phyloP scores from a whole-genome alignment of 1,140 invertebrate genomes.

The Drusus annulatus region DNA sequence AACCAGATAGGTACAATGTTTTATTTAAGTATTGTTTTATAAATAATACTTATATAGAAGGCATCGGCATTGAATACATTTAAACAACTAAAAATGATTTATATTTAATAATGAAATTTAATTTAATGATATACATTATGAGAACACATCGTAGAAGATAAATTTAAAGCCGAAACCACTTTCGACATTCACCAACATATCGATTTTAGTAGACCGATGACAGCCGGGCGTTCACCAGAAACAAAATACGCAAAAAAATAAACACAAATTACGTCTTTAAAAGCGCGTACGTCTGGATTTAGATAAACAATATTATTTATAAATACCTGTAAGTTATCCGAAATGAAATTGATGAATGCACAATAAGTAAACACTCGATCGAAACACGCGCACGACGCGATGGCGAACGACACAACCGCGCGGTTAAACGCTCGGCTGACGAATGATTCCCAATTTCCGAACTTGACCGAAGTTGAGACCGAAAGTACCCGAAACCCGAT shows the following conservation, averaged over 20 bases:
- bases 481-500: background rate
- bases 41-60: background rate
- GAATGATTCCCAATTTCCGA: slow-evolving; percentile 25
- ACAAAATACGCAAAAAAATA: slow-evolving; percentile 19
- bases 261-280: background rate
- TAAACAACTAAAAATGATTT: background rate
- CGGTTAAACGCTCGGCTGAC: slow-evolving; percentile 6
- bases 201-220: slow-evolving; percentile 20
- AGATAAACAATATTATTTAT: background rate
- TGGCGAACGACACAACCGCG: slow-evolving; percentile 20
- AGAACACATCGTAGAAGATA: slow-evolving; percentile 17
- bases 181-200: slow-evolving; percentile 25
- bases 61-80: background rate
- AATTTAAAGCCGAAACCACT: slow-evolving; percentile 19
- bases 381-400: slow-evolving; percentile 22
- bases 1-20: too few species aligned
- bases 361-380: slow-evolving; percentile 35
- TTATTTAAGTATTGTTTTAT: too few species aligned
- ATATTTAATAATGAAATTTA: background rate
- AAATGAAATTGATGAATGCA: slow-evolving; percentile 31
- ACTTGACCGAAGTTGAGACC: background rate
- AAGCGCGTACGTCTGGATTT: background rate
- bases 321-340: slow-evolving; percentile 23
- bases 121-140: background rate
- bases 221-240: slow-evolving; percentile 39